Conservation (phyloP, 2,888 invertebrate genomes). For the Apotomis betuletana region DNA sequence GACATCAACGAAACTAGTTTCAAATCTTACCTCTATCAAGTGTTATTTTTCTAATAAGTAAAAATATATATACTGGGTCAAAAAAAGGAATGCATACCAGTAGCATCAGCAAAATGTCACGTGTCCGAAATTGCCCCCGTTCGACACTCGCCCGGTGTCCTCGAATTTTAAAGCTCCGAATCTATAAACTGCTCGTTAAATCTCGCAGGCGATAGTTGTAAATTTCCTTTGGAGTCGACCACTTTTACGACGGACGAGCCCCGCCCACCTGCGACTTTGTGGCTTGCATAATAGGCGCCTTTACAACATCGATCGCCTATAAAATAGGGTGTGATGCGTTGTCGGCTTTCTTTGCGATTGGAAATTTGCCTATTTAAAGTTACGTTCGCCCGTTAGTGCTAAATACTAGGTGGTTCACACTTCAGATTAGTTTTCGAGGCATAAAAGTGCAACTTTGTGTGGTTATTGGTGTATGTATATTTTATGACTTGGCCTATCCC, state of each 20-base stretch:
- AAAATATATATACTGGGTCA: no score
- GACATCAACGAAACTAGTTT: no score
- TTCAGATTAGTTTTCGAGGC: slow-evolving; percentile 2
- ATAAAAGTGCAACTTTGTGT: slow-evolving; percentile 29
- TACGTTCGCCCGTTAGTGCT: slow-evolving; percentile 2
- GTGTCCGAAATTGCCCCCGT: slow-evolving; percentile 13
- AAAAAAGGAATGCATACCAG: no score
- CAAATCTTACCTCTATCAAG: no score
- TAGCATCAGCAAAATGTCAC: slow-evolving; percentile 9
- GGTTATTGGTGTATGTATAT: slow-evolving; percentile 23
- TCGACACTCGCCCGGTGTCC: slow-evolving; percentile 42
- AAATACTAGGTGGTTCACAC: slow-evolving; percentile 12
- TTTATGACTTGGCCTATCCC: slow-evolving; percentile 21
- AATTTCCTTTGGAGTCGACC: slow-evolving; percentile 72
- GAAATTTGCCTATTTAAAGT: slow-evolving; percentile 37
- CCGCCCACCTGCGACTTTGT: slow-evolving; percentile 77
- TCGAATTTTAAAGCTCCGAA: slow-evolving; percentile 74
- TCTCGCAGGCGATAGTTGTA: slow-evolving; percentile 78
- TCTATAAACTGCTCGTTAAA: slow-evolving; percentile 82
- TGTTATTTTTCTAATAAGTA: no score
- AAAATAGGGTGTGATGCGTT: slow-evolving; percentile 58
- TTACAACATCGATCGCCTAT: slow-evolving; percentile 67
- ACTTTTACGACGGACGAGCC: slow-evolving; percentile 76
- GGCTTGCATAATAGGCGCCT: slow-evolving; percentile 62
- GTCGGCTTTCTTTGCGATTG: slow-evolving; percentile 48